These are phyloP conservation scores for Arenicola marina DNA, from an alignment of 2,888 invertebrate genomes.

Conservation along the genomic window DNA sequence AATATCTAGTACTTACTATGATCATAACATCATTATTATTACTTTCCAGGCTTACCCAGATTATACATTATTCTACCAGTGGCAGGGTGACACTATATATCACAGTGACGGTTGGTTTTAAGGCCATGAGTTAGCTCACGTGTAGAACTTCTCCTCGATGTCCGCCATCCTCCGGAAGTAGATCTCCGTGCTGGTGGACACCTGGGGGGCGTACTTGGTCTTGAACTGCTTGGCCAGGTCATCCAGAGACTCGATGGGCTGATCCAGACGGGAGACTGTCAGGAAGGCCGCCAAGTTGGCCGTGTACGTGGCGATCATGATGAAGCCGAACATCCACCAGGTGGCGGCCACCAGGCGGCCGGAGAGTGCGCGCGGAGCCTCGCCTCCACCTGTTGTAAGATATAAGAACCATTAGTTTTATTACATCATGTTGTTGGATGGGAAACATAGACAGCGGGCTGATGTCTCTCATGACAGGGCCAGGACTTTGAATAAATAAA, in stretches of 20 bases:
- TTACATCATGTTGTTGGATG: no score
- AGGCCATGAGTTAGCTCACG: no score
- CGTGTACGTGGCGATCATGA: conserved; percentile 97
- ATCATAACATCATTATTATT: no score
- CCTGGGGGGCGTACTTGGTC: conserved; percentile 90
- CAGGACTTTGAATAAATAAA: no score
- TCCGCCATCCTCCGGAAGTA: conserved; percentile 96
- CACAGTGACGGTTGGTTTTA: no score
- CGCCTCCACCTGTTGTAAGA: conserved; percentile 54
- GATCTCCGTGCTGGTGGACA: conserved; percentile 83
- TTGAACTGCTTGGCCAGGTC: conserved; percentile 95
- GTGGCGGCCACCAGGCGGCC: conserved; percentile 94
- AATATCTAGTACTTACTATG: no score
- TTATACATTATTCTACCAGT: no score
- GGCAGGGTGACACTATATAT: no score
- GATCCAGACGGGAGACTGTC: conserved; percentile 65
- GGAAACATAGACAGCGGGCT: no score
- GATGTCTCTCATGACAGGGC: no score
- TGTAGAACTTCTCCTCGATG: conserved; percentile 92
- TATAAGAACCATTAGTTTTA: no score
- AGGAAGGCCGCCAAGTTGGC: conserved; percentile 97
- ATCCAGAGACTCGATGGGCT: conserved; percentile 84
- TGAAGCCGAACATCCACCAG: conserved; percentile 99
- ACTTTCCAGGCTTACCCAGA: no score
- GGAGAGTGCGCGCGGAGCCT: conserved; percentile 79